phyloP scores from a whole-genome alignment of 2,797 vertebrate genomes.

The Poecilia picta region DNA sequence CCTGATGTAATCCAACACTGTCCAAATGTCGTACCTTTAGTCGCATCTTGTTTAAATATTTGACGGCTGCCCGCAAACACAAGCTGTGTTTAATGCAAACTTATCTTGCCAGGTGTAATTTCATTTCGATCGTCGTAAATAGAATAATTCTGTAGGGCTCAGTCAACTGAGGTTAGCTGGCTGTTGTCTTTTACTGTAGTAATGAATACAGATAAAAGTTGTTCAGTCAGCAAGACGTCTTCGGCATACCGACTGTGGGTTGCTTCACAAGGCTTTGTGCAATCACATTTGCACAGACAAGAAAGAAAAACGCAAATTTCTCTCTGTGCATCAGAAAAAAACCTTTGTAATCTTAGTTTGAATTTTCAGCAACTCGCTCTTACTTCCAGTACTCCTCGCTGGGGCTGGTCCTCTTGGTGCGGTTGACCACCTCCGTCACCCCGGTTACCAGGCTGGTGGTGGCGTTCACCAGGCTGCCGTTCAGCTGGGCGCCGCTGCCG shows the following conservation, averaged over 20 bases:
- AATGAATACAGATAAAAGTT: neutral
- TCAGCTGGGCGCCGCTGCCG: constrained; percentile 63
- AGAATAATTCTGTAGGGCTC: neutral
- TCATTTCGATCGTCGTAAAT: constrained; percentile 28
- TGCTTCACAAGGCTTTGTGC: neutral
- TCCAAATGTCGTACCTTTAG: constrained; percentile 9
- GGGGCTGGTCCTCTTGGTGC: constrained; percentile 95
- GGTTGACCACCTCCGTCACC: constrained; percentile 83
- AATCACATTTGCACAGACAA: neutral
- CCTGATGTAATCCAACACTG: neutral
- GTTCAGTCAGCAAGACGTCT: neutral
- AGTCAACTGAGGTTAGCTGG: neutral
- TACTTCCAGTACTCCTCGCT: constrained; percentile 99
- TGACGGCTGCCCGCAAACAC: constrained; percentile 36
- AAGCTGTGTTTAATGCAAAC: constrained; percentile 31
- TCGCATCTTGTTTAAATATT: constrained; percentile 55
- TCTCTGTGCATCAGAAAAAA: neutral
- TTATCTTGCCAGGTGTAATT: constrained; percentile 39
- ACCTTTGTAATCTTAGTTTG: neutral
- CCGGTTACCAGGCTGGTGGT: constrained; percentile 71
- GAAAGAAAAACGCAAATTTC: neutral
- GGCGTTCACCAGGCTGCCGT: constrained; percentile 73
- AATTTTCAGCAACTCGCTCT: constrained; percentile 21
- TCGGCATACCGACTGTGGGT: neutral
- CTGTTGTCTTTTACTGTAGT: neutral